Conservation (phyloP, 2,113 vertebrate genomes). For the Rhea pennata region DNA sequence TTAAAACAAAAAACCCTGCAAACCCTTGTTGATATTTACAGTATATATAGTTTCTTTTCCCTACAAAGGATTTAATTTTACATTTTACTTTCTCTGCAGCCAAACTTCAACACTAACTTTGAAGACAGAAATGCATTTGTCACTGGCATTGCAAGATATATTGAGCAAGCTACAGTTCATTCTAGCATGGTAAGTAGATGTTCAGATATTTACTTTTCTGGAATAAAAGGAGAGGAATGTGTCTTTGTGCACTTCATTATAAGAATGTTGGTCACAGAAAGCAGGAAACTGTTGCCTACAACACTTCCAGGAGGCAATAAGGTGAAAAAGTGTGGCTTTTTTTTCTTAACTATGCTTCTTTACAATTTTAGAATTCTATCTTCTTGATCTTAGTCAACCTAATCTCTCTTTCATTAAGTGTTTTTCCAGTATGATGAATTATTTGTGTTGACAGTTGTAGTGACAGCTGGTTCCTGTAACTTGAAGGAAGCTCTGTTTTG, state of each 20-base stretch:
- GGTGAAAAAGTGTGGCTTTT: background rate
- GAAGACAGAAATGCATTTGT: constrained; percentile 99
- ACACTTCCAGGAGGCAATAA: background rate
- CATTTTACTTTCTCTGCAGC: constrained; percentile 75
- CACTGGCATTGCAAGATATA: constrained; percentile 97
- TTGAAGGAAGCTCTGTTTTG: background rate
- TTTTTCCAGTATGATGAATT: background rate
- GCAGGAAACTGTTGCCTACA: background rate
- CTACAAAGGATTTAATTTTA: background rate
- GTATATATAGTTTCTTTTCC: background rate
- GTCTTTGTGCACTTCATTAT: background rate
- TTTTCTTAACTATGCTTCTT: background rate
- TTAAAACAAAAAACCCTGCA: background rate
- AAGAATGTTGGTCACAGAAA: background rate
- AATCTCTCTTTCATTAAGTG: background rate
- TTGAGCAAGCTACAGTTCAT: constrained; percentile 97
- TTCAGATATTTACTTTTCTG: background rate
- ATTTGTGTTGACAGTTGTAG: background rate
- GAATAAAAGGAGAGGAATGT: background rate
- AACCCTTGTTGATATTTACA: background rate
- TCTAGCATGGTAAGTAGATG: constrained; percentile 91
- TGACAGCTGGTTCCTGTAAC: background rate
- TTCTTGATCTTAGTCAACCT: background rate
- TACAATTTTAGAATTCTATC: background rate
- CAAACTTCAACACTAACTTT: constrained; percentile 99